Evolutionary conservation across 2,113 vertebrate genomes (phyloP).

Genomic region (Trochalopteron elliotii): DNA sequence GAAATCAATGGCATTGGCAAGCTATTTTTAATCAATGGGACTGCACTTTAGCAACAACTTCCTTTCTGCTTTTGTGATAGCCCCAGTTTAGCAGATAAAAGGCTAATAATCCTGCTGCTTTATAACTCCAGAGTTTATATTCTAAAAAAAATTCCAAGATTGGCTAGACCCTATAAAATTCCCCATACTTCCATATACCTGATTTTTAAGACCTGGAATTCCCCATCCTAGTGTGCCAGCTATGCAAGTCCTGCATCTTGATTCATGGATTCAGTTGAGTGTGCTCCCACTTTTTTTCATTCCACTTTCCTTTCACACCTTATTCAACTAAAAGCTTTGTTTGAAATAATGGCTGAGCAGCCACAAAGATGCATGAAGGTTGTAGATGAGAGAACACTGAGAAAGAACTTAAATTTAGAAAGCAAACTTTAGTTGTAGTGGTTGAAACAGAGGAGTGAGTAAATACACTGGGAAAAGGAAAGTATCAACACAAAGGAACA

Average conservation of each 20-base stretch:
- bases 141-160: not conserved
- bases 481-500: not conserved
- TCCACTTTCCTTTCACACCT: not conserved
- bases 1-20: conserved; percentile 52
- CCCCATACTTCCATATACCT: not conserved
- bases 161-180: not conserved
- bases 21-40: not conserved
- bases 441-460: not conserved
- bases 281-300: not conserved
- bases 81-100: not conserved
- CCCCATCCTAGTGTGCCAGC: not conserved
- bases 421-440: not conserved
- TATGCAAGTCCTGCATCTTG: not conserved
- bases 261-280: not conserved
- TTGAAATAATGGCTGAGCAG: not conserved
- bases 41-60: not conserved
- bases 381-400: not conserved
- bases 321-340: not conserved
- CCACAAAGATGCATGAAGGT: not conserved
- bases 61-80: not conserved
- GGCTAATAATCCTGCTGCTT: not conserved
- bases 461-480: not conserved
- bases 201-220: not conserved
- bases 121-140: not conserved
- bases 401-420: not conserved